Base-by-base conservation (phyloP, 2,888 invertebrate genomes). In the Ophion obscuratus region DNA sequence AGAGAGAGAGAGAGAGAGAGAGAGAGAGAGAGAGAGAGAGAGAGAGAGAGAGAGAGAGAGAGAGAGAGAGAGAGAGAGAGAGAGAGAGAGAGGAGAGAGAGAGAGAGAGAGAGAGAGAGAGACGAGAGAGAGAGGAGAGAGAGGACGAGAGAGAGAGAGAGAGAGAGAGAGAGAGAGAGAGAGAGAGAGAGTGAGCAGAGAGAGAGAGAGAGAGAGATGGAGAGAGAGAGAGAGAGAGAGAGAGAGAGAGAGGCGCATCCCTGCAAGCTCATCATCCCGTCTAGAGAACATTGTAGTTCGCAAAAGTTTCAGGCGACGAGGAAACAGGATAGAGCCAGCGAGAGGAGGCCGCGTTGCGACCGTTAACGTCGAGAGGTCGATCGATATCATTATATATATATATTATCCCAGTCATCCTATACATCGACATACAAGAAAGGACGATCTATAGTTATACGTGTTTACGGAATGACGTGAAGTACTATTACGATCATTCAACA, bases 261-360 rank as follows among this genome's bases (percentile, higher is more conserved):
- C 79, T 67, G 61, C 61, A 77, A 81, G 66, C 81, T 71, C 76
- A 84, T 76, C 76, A 67, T 77, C 73, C 81, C 59, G 20, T 66
- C 9, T 24, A 11, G 36, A 31, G 77, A 27, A 67, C 81, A 81
- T 84, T 77, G 77, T 80, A 80, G 81, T 81, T 81, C 73, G 73
- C n/a, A 67, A 31, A 80, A 84, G 73, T 81, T 84, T 77, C 77
- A n/a, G 66, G 24, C 66, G 47, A 66, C 71, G 36, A 73, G 59
- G 31, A 36, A 64, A 64, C 53, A 76, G 61, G 59, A 59, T 20
- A 59, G 59, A n/a, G n/a, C 10, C 17, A 36, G 68, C 6, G 24
- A 14, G 24, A 24, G 61, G 20, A 24, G 7, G 44, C 40, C 17
- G 24, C 64, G 31, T 61, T 40, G 44, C 24, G 61, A 70, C 44